Base-by-base conservation (phyloP, 1,140 invertebrate genomes). In the Anagrus nilaparvatae region DNA sequence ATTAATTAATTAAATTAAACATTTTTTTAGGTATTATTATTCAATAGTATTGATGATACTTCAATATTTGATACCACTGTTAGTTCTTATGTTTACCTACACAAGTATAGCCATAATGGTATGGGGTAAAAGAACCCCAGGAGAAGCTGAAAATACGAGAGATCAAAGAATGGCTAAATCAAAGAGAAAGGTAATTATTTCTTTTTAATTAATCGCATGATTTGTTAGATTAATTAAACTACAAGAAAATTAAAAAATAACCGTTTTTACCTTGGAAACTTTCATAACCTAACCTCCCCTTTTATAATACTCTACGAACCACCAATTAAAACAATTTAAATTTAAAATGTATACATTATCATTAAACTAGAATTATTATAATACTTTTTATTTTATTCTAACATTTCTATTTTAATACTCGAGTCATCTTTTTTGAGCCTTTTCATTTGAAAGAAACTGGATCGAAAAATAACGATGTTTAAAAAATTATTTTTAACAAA, bases 61-160 rank as follows among this genome's bases (percentile, higher is more conserved):
- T 10, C 90, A 95, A 65, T 94, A 91, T 59, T 74, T 87, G 28
- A 69, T 92, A 31, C 91, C 91, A 0, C 67, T 92, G 29, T 55
- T 73, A 4, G 84, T 92, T n/a, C 74, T 96, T 2, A 67, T 91
- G 13, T 87, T 85, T 59, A 91, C 88, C 0, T 96, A 96, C 57
- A 78, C 80, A 1, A 74, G 84, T 31, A 94, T 96, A 30, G 87
- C 81, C 0, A 68, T 86, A 9, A 82, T 84, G 7, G 85, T 95
- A 10, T 95, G 90, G 90, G 85, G 87, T 7, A 85, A 88, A 54
- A 72, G 77, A 29, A 79, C 82, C 2, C 88, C 87, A 0, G 88
- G 87, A 0, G 87, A 92, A 62, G 87, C 87, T 0, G 78, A 91
- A 58, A 81, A 83, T 50, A 73, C 73, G 12, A 63, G 89, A 27